Conservation (phyloP, 2,113 vertebrate genomes). For the Cygnus atratus region DNA sequence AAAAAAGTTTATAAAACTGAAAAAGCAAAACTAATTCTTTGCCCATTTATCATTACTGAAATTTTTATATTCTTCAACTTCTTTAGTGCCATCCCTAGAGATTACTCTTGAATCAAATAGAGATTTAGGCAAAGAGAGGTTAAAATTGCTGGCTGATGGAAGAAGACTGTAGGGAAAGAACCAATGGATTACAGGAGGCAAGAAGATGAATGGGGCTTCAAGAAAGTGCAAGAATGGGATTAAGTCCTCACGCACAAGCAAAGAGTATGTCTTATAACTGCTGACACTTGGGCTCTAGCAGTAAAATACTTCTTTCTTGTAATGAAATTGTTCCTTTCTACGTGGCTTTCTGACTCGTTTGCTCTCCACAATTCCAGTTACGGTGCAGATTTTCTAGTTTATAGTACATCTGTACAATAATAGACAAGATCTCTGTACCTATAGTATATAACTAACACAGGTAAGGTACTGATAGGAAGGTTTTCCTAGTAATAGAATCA, state of each 20-base stretch:
- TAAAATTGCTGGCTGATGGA: neutral
- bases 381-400: neutral
- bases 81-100: neutral
- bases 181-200: neutral
- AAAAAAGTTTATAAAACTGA: neutral
- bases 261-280: neutral
- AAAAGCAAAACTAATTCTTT: neutral
- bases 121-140: neutral
- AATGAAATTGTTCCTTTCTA: neutral
- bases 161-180: neutral
- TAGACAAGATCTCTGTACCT: neutral
- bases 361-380: neutral
- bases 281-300: neutral
- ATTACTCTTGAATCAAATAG: neutral
- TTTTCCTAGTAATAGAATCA: neutral
- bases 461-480: neutral
- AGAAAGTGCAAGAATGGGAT: neutral
- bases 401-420: neutral
- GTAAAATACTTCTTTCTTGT: neutral
- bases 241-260: neutral
- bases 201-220: neutral
- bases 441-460: neutral
- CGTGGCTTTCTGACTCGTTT: neutral
- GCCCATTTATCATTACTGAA: neutral
- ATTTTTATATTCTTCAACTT: neutral